Evolutionary conservation across 2,113 vertebrate genomes (phyloP), one percentile per base, ranked within the genome.

Genomic region (Sylvietta virens): DNA sequence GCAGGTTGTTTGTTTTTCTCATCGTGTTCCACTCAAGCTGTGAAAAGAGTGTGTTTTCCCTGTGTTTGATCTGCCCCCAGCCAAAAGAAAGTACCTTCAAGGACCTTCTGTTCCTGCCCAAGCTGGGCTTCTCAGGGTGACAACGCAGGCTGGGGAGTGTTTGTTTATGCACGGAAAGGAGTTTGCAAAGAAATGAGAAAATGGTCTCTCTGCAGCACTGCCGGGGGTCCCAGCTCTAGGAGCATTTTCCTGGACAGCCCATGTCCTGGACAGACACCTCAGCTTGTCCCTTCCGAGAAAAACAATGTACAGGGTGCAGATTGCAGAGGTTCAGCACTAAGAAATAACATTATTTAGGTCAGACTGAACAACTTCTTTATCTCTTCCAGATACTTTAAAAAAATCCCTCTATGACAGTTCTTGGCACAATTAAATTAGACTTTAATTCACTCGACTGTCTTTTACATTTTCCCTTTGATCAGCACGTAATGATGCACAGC

Each of bases 371-470:
- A 88, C 88, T 91, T 56, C 81, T 53, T 93, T 70, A 78, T 70
- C 50, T 62, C 83, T 47, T 95, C 70, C 67, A 90, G 51, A 81
- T 73, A 71, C 82, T 83, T 90, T 3, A 8, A 60, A 91, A 73
- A 88, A 73, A 76, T 20, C 51, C 85, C 72, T 42, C 92, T 81
- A 70, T 90, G 92, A 82, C 89, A 94, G 88, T 85, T 88, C 54
- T 50, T 7, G 71, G 90, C 96, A 80, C 90, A 91, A 94, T 93
- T 95, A 95, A 96, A 95, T 95, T 72, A 96, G 96, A 84, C 90
- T 94, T 89, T 94, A 93, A 96, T 92, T 94, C 89, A 90, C 83
- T 54, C 9, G 67, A 26, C 86, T 45, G 88, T 66, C 94, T 95
- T 73, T 73, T 62, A 42, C 86, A 18, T 85, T 87, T 65, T 88